A percentile compares a stretch with the other conserved stretches of the same genome.
These are phyloP conservation scores for Pogonophryne albipinna DNA, from an alignment of 2,797 vertebrate species.

Conservation along the genomic window DNA sequence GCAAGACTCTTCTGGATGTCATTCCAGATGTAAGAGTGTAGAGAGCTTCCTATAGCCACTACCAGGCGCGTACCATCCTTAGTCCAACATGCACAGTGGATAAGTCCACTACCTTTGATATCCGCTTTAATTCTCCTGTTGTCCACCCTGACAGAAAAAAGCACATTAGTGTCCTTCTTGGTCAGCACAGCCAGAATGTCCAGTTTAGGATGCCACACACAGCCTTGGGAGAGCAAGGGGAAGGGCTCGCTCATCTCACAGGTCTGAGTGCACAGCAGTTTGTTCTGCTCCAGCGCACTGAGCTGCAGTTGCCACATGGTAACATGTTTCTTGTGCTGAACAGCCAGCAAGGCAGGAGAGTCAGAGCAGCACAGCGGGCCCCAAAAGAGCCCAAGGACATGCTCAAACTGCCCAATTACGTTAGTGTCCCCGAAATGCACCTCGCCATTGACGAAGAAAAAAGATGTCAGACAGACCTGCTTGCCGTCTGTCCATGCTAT, in stretches of 20 bases:
- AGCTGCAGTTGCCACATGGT: conserved; percentile 93
- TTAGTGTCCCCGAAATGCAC: conserved; percentile 91
- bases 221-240: conserved; percentile 93
- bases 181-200: conserved; percentile 91
- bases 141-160: conserved; percentile 88
- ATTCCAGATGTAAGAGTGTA: conserved; percentile 94
- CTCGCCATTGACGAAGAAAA: conserved; percentile 85
- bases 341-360: conserved; percentile 88
- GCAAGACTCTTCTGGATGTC: conserved; percentile 89
- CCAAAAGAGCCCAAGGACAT: conserved; percentile 93
- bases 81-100: conserved; percentile 96
- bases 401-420: conserved; percentile 94
- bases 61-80: conserved; percentile 93
- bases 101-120: conserved; percentile 84
- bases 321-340: conserved; percentile 94
- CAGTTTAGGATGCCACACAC: conserved; percentile 94
- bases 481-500: conserved; percentile 97
- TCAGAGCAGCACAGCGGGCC: conserved; percentile 83
- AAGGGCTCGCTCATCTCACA: conserved; percentile 92
- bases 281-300: conserved; percentile 86
- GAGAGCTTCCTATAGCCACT: conserved; percentile 90
- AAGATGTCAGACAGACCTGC: conserved; percentile 90
- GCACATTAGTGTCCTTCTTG: conserved; percentile 88
- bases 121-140: conserved; percentile 88
- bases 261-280: conserved; percentile 90